phyloP scores from a whole-genome alignment of 2,113 vertebrate species.

The Bettongia penicillata region DNA sequence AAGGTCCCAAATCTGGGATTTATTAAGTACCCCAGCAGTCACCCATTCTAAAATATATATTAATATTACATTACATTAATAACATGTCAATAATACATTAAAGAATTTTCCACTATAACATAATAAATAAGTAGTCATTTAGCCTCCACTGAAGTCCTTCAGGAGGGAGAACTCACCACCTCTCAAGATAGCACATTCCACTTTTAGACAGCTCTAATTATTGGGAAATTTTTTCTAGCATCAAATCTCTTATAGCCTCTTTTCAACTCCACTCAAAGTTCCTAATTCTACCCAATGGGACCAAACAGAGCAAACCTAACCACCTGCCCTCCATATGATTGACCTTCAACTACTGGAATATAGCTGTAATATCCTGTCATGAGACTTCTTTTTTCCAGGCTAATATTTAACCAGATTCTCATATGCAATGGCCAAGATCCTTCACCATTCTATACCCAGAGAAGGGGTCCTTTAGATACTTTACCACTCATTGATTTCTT shows the following conservation, averaged over 20 bases:
- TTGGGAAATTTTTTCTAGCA: not conserved
- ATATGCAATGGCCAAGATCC: not conserved
- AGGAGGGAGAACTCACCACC: not conserved
- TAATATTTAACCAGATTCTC: not conserved
- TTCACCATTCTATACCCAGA: not conserved
- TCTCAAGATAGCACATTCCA: not conserved
- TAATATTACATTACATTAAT: no score
- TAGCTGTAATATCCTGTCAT: not conserved
- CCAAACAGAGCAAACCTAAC: not conserved
- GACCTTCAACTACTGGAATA: not conserved
- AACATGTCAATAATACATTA: not conserved
- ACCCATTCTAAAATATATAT: not conserved
- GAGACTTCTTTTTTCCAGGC: not conserved
- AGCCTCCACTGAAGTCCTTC: not conserved
- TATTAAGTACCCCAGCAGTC: not conserved
- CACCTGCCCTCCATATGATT: not conserved
- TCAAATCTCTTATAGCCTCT: not conserved
- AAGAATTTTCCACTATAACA: not conserved
- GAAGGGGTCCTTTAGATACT: not conserved
- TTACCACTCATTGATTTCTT: not conserved
- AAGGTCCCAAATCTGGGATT: not conserved
- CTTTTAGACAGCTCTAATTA: not conserved
- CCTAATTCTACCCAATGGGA: not conserved
- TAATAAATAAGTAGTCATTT: not conserved
- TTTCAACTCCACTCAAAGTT: not conserved